Percentiles rank a stretch among this genome's conserved stretches.
phyloP scores from a whole-genome alignment of 2,113 vertebrate species.

The Ceuthmochares aereus region DNA sequence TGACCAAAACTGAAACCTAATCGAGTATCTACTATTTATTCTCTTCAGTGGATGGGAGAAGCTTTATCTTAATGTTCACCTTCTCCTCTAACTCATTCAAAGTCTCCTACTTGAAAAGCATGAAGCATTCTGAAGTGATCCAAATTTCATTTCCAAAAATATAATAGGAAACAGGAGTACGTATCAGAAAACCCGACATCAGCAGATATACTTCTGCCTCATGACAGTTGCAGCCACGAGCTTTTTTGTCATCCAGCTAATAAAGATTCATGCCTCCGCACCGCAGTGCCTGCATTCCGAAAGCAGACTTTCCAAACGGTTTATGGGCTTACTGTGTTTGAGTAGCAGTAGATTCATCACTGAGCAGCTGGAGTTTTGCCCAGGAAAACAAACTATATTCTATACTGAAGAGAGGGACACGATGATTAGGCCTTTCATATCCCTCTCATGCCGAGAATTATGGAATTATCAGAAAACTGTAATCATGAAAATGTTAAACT shows the following conservation, averaged over 20 bases:
- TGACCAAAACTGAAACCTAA: not conserved
- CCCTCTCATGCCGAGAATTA: slow-evolving; percentile 60
- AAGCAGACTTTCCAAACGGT: not conserved
- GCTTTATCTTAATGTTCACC: not conserved
- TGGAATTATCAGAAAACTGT: slow-evolving; percentile 72
- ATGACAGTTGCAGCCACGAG: not conserved
- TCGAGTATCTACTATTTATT: not conserved
- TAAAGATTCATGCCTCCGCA: not conserved
- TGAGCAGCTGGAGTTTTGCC: slow-evolving; percentile 65
- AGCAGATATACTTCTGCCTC: not conserved
- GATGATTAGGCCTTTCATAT: slow-evolving; percentile 69
- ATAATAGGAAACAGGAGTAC: not conserved
- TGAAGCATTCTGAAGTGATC: not conserved
- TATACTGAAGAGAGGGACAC: slow-evolving; percentile 18
- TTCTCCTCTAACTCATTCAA: not conserved
- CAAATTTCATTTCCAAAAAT: slow-evolving; percentile 14
- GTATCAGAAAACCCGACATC: slow-evolving; percentile 6
- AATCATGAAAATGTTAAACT: slow-evolving; percentile 65
- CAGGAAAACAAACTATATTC: slow-evolving; percentile 65
- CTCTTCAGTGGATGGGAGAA: not conserved
- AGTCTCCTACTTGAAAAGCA: not conserved
- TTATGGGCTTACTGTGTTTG: not conserved
- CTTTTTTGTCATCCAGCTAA: not conserved
- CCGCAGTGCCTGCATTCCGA: not conserved
- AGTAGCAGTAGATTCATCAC: slow-evolving; percentile 57